Evolutionary conservation across 2,888 invertebrate species (phyloP).

Genomic region (Mesoligia furuncula): DNA sequence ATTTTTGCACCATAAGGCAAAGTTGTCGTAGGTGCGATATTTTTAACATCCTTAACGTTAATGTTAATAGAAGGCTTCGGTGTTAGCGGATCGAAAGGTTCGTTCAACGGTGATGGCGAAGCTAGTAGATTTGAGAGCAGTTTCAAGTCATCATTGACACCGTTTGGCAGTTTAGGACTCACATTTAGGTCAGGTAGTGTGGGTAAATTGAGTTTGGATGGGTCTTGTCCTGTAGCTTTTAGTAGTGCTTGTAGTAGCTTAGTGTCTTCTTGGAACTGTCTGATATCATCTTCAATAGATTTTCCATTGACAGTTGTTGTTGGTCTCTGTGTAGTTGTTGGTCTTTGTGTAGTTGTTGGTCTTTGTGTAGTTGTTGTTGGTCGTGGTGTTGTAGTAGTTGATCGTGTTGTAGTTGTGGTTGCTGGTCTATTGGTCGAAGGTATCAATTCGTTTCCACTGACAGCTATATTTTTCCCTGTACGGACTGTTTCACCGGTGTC

Average conservation of each 20-base stretch:
- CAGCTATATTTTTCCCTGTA: slow-evolving; percentile 77
- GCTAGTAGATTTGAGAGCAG: slow-evolving; percentile 82
- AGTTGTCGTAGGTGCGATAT: slow-evolving; percentile 71
- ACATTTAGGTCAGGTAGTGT: slow-evolving; percentile 80
- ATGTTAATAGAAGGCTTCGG: slow-evolving; percentile 71
- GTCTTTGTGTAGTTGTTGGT: slow-evolving; percentile 70
- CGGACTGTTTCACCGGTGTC: slow-evolving; percentile 75
- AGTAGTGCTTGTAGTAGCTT: slow-evolving; percentile 86
- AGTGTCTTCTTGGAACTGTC: slow-evolving; percentile 88
- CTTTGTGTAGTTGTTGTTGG: slow-evolving; percentile 70
- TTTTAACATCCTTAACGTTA: slow-evolving; percentile 71
- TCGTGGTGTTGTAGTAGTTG: slow-evolving; percentile 69
- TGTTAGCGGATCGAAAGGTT: slow-evolving; percentile 81
- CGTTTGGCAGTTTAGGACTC: slow-evolving; percentile 77
- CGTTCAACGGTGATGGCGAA: slow-evolving; percentile 82
- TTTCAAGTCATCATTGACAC: slow-evolving; percentile 77
- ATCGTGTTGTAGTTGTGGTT: slow-evolving; percentile 71
- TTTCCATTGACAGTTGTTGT: slow-evolving; percentile 73
- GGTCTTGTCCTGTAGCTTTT: slow-evolving; percentile 87
- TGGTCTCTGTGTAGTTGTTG: slow-evolving; percentile 75
- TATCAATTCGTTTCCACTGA: slow-evolving; percentile 74
- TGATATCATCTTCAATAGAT: slow-evolving; percentile 87
- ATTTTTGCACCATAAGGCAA: slow-evolving; percentile 84
- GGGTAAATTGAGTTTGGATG: slow-evolving; percentile 86
- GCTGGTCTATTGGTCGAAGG: slow-evolving; percentile 70